phyloP scores from a whole-genome alignment of 2,797 vertebrate genomes.

The Fringilla coelebs region DNA sequence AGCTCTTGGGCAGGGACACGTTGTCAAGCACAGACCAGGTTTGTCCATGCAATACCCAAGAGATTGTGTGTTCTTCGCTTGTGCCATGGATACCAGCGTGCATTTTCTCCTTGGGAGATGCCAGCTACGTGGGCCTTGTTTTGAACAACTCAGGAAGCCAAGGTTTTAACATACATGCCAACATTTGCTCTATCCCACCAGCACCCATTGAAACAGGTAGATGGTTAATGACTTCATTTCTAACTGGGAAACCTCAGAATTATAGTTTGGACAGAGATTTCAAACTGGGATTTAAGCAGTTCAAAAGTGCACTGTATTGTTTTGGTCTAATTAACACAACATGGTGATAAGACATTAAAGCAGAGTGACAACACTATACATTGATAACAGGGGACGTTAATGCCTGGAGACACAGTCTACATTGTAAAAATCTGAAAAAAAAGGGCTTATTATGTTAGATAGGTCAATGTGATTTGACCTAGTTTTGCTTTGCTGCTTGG shows the following conservation, averaged over 20 bases:
- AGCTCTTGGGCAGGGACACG: neutral
- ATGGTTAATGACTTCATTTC: neutral
- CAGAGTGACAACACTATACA: slow-evolving; percentile 64
- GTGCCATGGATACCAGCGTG: neutral
- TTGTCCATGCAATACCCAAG: neutral
- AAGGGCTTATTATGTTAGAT: slow-evolving; percentile 83
- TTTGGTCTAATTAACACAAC: slow-evolving; percentile 76
- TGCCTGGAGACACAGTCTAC: slow-evolving; percentile 72
- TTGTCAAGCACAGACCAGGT: neutral
- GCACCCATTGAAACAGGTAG: neutral
- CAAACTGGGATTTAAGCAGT: slow-evolving; percentile 17
- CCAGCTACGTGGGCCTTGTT: neutral
- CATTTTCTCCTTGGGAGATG: neutral
- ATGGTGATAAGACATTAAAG: slow-evolving; percentile 70
- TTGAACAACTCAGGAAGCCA: neutral
- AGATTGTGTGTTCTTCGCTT: neutral
- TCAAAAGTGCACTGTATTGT: slow-evolving; percentile 67
- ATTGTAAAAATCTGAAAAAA: slow-evolving; percentile 74
- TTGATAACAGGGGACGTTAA: slow-evolving; percentile 73
- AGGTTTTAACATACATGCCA: neutral
- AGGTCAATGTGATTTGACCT: slow-evolving; percentile 90
- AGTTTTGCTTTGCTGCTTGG: slow-evolving; percentile 84
- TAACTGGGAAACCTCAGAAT: neutral
- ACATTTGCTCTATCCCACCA: neutral
- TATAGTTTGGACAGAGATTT: neutral